These are phyloP conservation scores for Augochlorella aurata DNA, from an alignment of 2,888 invertebrate genomes.

Conservation along the genomic window DNA sequence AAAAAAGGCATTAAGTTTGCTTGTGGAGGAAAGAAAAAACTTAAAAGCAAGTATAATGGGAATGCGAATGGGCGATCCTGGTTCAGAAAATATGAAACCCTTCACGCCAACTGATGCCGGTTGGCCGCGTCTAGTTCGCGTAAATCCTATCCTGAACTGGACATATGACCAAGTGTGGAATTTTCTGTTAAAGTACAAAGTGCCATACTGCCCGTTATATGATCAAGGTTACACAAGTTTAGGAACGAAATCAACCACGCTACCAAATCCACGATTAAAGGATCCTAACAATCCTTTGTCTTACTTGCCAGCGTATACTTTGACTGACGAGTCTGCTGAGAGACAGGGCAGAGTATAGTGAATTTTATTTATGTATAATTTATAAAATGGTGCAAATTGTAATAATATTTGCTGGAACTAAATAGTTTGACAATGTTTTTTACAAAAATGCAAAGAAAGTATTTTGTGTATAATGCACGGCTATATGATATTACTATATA, in stretches of 20 bases:
- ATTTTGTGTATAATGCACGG: conserved; percentile 13
- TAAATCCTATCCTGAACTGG: conserved; percentile 97
- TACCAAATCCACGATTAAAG: conserved; percentile 76
- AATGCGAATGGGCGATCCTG: conserved; percentile 93
- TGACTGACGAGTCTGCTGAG: conserved; percentile 75
- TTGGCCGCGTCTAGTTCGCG: conserved; percentile 95
- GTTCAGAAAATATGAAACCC: conserved; percentile 86
- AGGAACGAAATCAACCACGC: conserved; percentile 73
- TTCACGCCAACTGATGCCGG: conserved; percentile 93
- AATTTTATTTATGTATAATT: conserved; percentile 14
- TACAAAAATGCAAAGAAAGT: conserved; percentile 9
- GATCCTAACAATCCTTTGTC: conserved; percentile 71
- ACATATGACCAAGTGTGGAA: conserved; percentile 95
- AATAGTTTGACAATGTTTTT: conserved; percentile 13
- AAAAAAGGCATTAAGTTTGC: conserved; percentile 86
- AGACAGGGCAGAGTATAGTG: conserved; percentile 74
- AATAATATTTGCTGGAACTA: conserved; percentile 20
- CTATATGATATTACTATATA: background rate
- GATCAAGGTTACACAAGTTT: conserved; percentile 88
- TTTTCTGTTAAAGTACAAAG: conserved; percentile 89
- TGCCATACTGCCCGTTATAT: conserved; percentile 96
- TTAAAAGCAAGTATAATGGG: conserved; percentile 96
- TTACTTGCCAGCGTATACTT: conserved; percentile 77
- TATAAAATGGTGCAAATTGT: background rate
- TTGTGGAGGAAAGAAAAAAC: conserved; percentile 84